Evolutionary conservation across 92 coral and sea anemone species (phyloP).

Genomic region (Desmophyllum pertusum): DNA sequence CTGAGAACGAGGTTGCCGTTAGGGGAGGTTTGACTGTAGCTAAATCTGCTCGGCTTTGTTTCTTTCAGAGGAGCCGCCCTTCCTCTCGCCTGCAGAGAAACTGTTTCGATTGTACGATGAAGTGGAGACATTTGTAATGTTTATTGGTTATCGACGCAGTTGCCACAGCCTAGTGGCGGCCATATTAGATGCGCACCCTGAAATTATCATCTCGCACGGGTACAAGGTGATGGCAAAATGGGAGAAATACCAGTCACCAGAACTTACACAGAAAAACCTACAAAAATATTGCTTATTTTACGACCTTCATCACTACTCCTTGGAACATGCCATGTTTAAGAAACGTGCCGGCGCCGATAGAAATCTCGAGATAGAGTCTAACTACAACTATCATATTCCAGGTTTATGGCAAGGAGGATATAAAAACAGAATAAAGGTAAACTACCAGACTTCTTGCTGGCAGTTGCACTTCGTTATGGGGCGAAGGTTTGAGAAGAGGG

Average conservation of each 20-base stretch:
- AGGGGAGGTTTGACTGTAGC: too few relatives aligned
- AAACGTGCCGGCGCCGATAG: constrained; percentile 1
- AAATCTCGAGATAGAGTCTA: background rate
- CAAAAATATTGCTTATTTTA: constrained; percentile 33
- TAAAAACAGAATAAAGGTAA: constrained; percentile 28
- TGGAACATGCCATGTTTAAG: constrained; percentile 13
- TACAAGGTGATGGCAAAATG: constrained; percentile 25
- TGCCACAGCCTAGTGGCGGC: constrained; percentile 55
- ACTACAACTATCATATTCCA: constrained; percentile 24
- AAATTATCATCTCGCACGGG: constrained; percentile 41
- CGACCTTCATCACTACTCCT: constrained; percentile 21
- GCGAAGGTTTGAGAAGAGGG: too few relatives aligned
- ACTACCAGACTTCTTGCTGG: background rate
- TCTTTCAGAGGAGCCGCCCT: background rate
- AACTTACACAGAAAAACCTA: background rate
- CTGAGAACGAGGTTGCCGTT: too few relatives aligned
- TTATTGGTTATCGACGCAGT: constrained; percentile 63
- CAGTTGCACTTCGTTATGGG: too few relatives aligned
- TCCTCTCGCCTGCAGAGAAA: constrained; percentile 21
- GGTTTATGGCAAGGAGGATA: constrained; percentile 36
- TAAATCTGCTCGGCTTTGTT: background rate
- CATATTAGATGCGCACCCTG: constrained; percentile 59
- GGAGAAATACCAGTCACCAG: constrained; percentile 10
- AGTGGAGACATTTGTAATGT: constrained; percentile 46
- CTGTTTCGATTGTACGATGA: constrained; percentile 20